Evolutionary conservation across 2,113 vertebrate genomes (phyloP), one percentile per base, ranked within the genome.

Genomic region (Aspiorhynchus laticeps): DNA sequence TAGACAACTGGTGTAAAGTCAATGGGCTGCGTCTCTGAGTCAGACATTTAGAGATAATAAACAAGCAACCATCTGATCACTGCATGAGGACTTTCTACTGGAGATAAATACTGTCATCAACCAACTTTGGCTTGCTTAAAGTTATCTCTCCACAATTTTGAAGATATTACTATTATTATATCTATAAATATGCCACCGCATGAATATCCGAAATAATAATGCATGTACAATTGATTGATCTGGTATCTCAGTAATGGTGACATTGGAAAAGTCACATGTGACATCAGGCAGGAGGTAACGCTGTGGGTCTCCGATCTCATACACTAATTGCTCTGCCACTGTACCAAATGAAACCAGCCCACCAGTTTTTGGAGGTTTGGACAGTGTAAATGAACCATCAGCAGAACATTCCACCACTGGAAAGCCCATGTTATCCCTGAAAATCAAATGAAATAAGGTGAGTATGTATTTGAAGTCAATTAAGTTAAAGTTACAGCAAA

Each of bases 381-480:
- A 95, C 69, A 97, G 91, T 15, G 94, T 78, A 78, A 97, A 95
- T 87, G 95, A 93, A 59, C 97, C 97, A 90, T 96, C 94, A 26
- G 93, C 84, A 24, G 93, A 95, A 71, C 95, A 96, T 78, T 97
- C 96, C 10, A 96, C 93, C 90, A 97, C 93, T 0, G 96, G 96
- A 92, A 98, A 97, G 1, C 97, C 96, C 81, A 97, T 95, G 92
- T 94, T 95, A 90, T 97, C 95, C 97, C 97, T 98, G 46, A 4
- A 43, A 75, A 38, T n/a, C 0, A 59, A 31, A 48, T 51, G 1
- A 59, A 59, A 7, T 6, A 59, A 24, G 8, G 7, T n/a, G 9
- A 41, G 1, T 46, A 73, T 0, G 4, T 17, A 67, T 67, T 31
- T 67, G 12, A 67, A 67, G 14, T 31, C 14, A 74, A 10, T 43